Evolutionary conservation across 2,888 invertebrate genomes (phyloP).

Genomic region (Lutraria lutraria): DNA sequence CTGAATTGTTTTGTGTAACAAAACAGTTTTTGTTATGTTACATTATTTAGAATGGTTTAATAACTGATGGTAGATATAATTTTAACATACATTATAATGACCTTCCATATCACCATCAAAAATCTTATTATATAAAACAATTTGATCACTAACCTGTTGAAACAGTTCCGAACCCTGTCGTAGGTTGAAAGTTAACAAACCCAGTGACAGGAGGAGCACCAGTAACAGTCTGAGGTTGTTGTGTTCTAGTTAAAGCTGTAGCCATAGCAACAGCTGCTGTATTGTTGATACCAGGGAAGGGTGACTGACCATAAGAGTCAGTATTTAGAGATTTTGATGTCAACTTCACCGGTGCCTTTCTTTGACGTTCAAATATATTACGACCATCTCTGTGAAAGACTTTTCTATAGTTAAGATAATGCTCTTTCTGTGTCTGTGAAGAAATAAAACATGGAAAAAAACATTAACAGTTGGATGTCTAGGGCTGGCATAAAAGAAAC

Average conservation of each 20-base stretch:
- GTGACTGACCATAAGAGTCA: conserved; percentile 82
- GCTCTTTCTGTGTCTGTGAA: conserved; percentile 91
- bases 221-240: conserved; percentile 84
- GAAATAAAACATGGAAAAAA: neutral
- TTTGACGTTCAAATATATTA: conserved; percentile 91
- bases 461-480: neutral
- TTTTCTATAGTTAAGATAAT: conserved; percentile 93
- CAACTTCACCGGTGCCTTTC: conserved; percentile 72
- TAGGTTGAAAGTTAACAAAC: conserved; percentile 66
- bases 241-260: conserved; percentile 83
- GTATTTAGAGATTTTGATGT: conserved; percentile 61
- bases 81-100: no score
- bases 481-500: no score
- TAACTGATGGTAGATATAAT: no score
- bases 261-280: conserved; percentile 86
- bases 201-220: conserved; percentile 81
- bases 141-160: conserved; percentile 24
- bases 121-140: neutral
- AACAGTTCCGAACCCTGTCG: conserved; percentile 64
- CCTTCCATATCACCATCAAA: no score
- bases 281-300: conserved; percentile 85
- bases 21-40: no score
- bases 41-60: no score
- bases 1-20: no score
- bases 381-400: conserved; percentile 92